Percentiles rank a stretch among this genome's conserved stretches.
These are phyloP conservation scores for Pantelozetes paolii DNA, from an alignment of 2,888 invertebrate species.

Conservation along the genomic window DNA sequence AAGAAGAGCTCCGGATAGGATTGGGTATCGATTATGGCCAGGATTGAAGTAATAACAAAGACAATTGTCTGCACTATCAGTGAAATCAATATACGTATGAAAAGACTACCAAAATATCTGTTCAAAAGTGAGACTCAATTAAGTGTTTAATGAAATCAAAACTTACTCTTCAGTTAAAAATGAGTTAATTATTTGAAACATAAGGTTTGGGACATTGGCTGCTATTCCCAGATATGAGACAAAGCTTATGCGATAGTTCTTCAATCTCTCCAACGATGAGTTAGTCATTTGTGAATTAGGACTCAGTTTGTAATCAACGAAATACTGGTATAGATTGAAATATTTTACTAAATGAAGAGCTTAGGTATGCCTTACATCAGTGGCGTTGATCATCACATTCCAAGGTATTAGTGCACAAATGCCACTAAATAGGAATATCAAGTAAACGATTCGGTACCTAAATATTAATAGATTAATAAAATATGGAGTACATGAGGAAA, in stretches of 20 bases:
- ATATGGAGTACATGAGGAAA: no score
- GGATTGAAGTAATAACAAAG: slow-evolving; percentile 75
- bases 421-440: slow-evolving; percentile 86
- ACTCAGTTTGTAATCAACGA: slow-evolving; percentile 47
- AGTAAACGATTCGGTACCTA: slow-evolving; percentile 66
- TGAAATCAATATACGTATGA: background rate
- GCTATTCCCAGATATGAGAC: slow-evolving; percentile 82
- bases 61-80: slow-evolving; percentile 60
- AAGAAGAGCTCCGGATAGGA: slow-evolving; percentile 69
- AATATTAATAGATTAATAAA: no score
- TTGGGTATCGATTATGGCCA: slow-evolving; percentile 82
- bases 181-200: slow-evolving; percentile 90
- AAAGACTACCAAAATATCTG: slow-evolving; percentile 6
- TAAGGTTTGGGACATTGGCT: slow-evolving; percentile 84
- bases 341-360: background rate
- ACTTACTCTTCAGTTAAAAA: slow-evolving; percentile 64
- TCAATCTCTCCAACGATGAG: slow-evolving; percentile 34
- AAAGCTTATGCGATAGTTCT: slow-evolving; percentile 67
- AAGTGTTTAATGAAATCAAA: slow-evolving; percentile 62
- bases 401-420: slow-evolving; percentile 91
- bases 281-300: no score
- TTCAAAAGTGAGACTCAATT: background rate
- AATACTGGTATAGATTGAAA: slow-evolving; percentile 43
- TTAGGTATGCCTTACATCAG: slow-evolving; percentile 58
- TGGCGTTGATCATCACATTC: slow-evolving; percentile 99